Evolutionary conservation across 2,888 invertebrate species (phyloP), one percentile per base, ranked within the genome.

Genomic region (Leucophenga montana): DNA sequence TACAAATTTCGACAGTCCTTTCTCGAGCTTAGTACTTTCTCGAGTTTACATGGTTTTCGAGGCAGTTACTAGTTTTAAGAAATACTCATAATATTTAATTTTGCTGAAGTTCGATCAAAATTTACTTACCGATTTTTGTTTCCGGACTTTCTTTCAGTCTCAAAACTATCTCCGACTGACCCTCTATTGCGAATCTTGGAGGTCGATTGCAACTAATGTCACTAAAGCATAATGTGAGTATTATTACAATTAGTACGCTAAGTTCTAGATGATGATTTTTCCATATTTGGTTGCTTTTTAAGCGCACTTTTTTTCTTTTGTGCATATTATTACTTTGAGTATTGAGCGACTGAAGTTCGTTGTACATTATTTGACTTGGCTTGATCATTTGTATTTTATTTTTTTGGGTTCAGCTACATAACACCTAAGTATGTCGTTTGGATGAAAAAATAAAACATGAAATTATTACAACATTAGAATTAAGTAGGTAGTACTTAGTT

Each of bases 141-240:
- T 95, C 95, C 67, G 92, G 91, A 66, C 95, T 96, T 90, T 97
- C 97, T 89, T 95, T 95, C 85, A 97, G 90, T 86, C 95, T 92
- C 82, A 97, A 91, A 75, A 97, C 96, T 82, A 97, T 97, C 91
- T 97, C 97, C 77, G 95, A 95, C 89, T 95, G 95, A 72, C 95
- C 95, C 85, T 95, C 95, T 86, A 94, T 94, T 70, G 95, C 91
- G 89, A 97, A 97, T 74, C 94, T 91, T n/a, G 96, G 96, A 59
- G 96, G 95, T 82, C 93, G 92, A 90, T 96, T 96, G 73, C 76
- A 69, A 20, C 65, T 66, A 62, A 73, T 71, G 20, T 53, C 64
- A 14, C 50, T 65, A 54, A 75, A 56, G 44, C 71, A 68, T 56
- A 85, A 68, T 65, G 78, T 67, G 74, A 86, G 71, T 71, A 83